Conservation (phyloP, 2,888 invertebrate species). For the Phengaris arion region DNA sequence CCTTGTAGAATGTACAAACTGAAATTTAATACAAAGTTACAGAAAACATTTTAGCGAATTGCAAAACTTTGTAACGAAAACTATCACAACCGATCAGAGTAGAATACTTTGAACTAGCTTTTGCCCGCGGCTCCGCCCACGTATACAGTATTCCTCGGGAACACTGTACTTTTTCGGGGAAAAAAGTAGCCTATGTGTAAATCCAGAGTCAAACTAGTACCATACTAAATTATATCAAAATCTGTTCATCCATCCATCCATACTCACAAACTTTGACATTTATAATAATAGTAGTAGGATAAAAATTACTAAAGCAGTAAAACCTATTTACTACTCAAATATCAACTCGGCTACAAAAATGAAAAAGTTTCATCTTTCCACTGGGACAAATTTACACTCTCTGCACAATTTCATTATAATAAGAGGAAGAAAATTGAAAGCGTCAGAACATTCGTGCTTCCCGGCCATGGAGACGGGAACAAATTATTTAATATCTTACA, state of each 20-base stretch:
- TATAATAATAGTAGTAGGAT: too few species aligned
- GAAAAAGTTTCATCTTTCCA: conserved; percentile 22
- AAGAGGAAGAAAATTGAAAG: conserved; percentile 29
- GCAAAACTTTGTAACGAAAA: background rate
- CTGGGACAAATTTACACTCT: conserved; percentile 28
- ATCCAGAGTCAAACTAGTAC: too few species aligned
- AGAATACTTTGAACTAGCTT: background rate
- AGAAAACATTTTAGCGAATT: too few species aligned
- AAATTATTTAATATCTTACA: conserved; percentile 1
- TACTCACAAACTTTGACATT: too few species aligned
- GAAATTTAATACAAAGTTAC: too few species aligned
- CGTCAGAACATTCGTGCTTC: conserved; percentile 7
- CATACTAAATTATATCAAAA: too few species aligned
- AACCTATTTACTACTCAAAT: conserved; percentile 19
- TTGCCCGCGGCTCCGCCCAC: too few species aligned
- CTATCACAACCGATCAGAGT: background rate
- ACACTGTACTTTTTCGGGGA: too few species aligned
- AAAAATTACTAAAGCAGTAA: background rate
- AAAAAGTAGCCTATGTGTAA: too few species aligned
- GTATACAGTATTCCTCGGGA: too few species aligned
- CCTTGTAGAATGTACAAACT: too few species aligned
- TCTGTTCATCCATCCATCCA: too few species aligned
- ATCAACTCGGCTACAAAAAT: conserved; percentile 18
- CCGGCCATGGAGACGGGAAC: background rate
- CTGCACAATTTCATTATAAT: conserved; percentile 28